Conservation (phyloP, 92 coral and sea anemone species). For the Diadumene lineata region DNA sequence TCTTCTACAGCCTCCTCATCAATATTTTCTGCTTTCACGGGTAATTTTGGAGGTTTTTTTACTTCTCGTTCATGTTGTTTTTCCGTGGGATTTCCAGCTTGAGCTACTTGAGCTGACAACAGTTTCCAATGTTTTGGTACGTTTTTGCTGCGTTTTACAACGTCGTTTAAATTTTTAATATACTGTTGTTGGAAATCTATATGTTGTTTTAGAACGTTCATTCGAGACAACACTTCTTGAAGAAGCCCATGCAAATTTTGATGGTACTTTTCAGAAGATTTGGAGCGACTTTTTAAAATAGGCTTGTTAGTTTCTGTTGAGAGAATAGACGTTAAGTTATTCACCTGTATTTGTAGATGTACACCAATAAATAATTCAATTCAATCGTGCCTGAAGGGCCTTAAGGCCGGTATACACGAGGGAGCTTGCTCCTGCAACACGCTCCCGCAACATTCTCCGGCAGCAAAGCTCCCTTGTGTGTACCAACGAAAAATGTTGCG, state of each 20-base stretch:
- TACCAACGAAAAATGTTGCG: no score
- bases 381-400: no score
- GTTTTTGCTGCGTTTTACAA: neutral
- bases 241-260: neutral
- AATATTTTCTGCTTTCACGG: neutral
- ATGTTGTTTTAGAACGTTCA: neutral
- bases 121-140: neutral
- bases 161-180: neutral
- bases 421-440: no score
- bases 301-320: neutral
- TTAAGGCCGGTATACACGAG: no score
- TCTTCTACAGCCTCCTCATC: neutral
- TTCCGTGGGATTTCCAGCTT: neutral
- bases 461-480: no score
- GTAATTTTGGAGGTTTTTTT: constrained; percentile 2
- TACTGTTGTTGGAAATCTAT: neutral
- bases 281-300: neutral
- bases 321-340: no score
- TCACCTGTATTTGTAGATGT: no score
- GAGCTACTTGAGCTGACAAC: constrained; percentile 1
- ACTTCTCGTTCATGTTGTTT: neutral
- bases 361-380: no score
- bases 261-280: neutral
- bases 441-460: no score
- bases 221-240: neutral